Evolutionary conservation across 2,113 vertebrate species (phyloP).

Genomic region (Butastur rufipennis): DNA sequence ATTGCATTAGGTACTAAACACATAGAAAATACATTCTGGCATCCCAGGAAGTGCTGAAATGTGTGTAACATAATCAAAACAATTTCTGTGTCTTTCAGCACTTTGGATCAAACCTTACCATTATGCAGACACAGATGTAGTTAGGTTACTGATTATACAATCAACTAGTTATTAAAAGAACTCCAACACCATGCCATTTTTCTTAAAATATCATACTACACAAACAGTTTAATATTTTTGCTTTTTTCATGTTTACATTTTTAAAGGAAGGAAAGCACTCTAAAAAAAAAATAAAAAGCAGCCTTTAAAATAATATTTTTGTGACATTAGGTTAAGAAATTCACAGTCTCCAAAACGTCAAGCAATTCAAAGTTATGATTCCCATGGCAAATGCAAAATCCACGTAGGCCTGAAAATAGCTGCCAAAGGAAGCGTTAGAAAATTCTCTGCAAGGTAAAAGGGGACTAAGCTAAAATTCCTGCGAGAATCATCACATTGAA

Average conservation of each 20-base stretch:
- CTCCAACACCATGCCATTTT: neutral
- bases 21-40: neutral
- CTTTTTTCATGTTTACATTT: neutral
- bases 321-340: neutral
- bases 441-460: neutral
- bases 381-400: neutral
- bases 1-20: neutral
- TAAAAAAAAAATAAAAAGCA: neutral
- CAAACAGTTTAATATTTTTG: neutral
- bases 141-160: neutral
- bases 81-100: neutral
- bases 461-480: neutral
- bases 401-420: neutral
- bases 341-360: neutral
- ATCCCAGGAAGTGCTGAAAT: neutral
- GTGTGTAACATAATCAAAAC: neutral
- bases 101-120: neutral
- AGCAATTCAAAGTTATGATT: neutral
- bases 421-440: neutral
- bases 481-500: constrained; percentile 5
- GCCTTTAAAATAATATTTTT: neutral
- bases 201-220: neutral
- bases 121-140: neutral
- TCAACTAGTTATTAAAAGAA: neutral
- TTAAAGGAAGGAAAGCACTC: neutral